Evolutionary conservation across 2,888 invertebrate genomes (phyloP).

Genomic region (Cistogaster globosa): DNA sequence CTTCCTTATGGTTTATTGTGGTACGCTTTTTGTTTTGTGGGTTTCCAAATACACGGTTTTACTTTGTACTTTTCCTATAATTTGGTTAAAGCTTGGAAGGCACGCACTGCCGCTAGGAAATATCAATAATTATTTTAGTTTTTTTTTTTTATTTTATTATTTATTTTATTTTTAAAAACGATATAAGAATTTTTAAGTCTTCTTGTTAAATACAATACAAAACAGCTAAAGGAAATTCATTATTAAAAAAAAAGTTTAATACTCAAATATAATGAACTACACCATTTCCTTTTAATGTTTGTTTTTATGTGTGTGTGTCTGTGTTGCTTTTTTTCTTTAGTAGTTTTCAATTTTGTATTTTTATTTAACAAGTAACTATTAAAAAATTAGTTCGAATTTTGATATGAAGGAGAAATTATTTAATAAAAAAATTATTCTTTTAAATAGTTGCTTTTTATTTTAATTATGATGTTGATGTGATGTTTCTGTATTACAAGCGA

Average conservation of each 20-base stretch:
- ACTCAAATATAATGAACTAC: conserved; percentile 36
- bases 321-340: neutral
- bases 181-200: conserved; percentile 25
- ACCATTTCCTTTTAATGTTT: conserved; percentile 36
- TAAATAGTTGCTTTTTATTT: too few relatives aligned
- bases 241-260: conserved; percentile 11
- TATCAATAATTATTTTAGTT: conserved; percentile 84
- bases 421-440: conserved; percentile 38
- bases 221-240: conserved; percentile 16
- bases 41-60: conserved; percentile 94
- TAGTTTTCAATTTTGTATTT: neutral
- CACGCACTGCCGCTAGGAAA: conserved; percentile 88
- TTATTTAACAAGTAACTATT: neutral
- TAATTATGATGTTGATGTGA: too few relatives aligned
- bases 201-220: conserved; percentile 43
- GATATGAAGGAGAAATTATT: conserved; percentile 32
- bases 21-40: conserved; percentile 94
- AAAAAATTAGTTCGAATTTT: conserved; percentile 33
- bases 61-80: conserved; percentile 93
- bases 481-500: too few relatives aligned
- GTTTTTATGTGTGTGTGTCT: neutral
- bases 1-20: conserved; percentile 96
- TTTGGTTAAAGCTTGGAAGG: conserved; percentile 92
- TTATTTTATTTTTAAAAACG: conserved; percentile 26
- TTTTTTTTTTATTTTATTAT: conserved; percentile 31